phyloP scores from a whole-genome alignment of 2,888 invertebrate species.

The Sepioteuthis lessoniana region DNA sequence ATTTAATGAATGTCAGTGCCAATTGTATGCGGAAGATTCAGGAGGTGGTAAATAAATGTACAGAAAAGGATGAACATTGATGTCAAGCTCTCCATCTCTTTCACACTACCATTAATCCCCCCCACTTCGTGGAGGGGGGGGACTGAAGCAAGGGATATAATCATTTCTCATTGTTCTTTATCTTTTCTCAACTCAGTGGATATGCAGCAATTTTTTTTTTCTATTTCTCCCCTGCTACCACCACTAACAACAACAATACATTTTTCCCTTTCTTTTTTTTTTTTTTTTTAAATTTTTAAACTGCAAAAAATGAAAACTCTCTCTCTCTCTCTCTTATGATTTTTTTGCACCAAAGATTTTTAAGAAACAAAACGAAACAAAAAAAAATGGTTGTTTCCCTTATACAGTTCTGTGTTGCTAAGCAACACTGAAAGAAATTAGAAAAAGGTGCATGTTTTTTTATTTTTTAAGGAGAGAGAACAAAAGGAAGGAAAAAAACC shows the following conservation, averaged over 20 bases:
- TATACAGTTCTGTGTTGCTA: too few relatives aligned
- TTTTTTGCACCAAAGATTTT: background rate
- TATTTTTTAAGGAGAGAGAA: background rate
- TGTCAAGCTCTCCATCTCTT: background rate
- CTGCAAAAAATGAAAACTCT: background rate
- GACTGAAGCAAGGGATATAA: background rate
- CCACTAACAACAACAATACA: background rate
- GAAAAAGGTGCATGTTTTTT: background rate
- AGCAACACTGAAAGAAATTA: background rate
- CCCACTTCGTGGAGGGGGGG: background rate
- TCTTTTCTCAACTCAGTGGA: too few relatives aligned
- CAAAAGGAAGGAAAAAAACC: background rate
- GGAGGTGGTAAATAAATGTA: background rate
- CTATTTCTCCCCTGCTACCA: background rate
- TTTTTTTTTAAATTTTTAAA: background rate
- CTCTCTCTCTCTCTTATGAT: too few relatives aligned
- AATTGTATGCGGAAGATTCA: slow-evolving; percentile 21
- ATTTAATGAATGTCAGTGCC: slow-evolving; percentile 11
- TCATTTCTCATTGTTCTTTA: too few relatives aligned
- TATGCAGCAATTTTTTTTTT: too few relatives aligned
- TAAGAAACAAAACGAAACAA: background rate
- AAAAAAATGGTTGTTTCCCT: background rate
- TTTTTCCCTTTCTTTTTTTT: background rate
- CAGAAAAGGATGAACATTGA: background rate
- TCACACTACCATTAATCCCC: too few relatives aligned